phyloP scores from a whole-genome alignment of 2,888 invertebrate species.

The Synanthedon formicaeformis region DNA sequence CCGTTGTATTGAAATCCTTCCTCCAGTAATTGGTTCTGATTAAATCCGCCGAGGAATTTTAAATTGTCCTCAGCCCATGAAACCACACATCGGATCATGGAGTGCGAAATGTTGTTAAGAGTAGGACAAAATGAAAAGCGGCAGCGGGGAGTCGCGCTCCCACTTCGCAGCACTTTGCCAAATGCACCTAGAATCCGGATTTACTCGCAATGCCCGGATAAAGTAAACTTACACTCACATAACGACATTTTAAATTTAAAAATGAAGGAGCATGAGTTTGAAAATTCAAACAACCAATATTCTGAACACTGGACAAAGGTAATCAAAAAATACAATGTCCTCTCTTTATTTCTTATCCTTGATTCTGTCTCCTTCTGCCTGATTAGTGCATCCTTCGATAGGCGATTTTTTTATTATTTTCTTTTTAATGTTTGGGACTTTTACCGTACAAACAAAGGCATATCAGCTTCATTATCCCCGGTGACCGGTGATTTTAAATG shows the following conservation, averaged over 20 bases:
- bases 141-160: slow-evolving; percentile 28
- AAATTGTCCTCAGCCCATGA: background rate
- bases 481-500: no score
- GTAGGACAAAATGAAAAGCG: slow-evolving; percentile 40
- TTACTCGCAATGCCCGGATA: slow-evolving; percentile 39
- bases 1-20: background rate
- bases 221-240: slow-evolving; percentile 26
- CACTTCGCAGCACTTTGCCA: slow-evolving; percentile 44
- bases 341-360: no score
- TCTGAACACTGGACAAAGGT: no score
- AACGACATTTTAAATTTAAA: background rate
- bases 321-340: no score
- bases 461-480: no score
- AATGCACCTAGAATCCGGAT: slow-evolving; percentile 57
- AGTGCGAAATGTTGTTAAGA: slow-evolving; percentile 61
- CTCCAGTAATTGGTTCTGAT: background rate
- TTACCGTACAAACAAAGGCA: no score
- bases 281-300: no score
- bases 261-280: background rate
- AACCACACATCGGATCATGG: slow-evolving; percentile 20
- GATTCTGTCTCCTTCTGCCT: no score
- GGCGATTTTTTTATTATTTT: no score
- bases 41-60: background rate
- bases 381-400: no score
- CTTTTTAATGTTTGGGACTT: no score